Percentiles rank a stretch among this genome's conserved stretches.
These are phyloP conservation scores for Hoplodrina blanda DNA, from an alignment of 2,888 invertebrate genomes.

Conservation along the genomic window DNA sequence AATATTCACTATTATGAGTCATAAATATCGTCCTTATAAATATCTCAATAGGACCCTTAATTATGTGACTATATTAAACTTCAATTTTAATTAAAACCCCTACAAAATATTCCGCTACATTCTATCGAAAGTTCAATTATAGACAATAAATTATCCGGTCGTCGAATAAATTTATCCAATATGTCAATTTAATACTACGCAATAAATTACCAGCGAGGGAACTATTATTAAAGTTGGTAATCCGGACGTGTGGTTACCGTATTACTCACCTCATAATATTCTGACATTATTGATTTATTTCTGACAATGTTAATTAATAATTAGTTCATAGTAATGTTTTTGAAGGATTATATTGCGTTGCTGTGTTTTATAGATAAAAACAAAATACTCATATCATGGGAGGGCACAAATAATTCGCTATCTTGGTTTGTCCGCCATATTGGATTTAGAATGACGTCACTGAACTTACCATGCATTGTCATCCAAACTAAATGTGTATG, in stretches of 20 bases:
- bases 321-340: conserved; percentile 9
- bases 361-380: no score
- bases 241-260: conserved; percentile 44
- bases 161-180: conserved; percentile 54
- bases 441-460: no score
- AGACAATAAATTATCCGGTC: conserved; percentile 41
- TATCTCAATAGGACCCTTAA: conserved; percentile 8
- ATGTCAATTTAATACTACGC: conserved; percentile 50
- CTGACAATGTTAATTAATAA: conserved; percentile 32
- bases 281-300: conserved; percentile 21
- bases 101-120: conserved; percentile 11
- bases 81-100: conserved; percentile 22
- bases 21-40: background rate
- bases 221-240: conserved; percentile 55
- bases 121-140: conserved; percentile 42
- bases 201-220: conserved; percentile 53
- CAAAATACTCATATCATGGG: no score
- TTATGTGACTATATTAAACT: background rate
- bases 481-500: no score
- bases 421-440: no score
- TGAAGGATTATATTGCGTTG: background rate
- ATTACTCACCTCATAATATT: conserved; percentile 39
- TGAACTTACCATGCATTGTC: no score
- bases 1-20: background rate
- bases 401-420: no score